These are phyloP conservation scores for Myrmecophaga tridactyla DNA, from an alignment of 2,113 vertebrate genomes.

Conservation along the genomic window DNA sequence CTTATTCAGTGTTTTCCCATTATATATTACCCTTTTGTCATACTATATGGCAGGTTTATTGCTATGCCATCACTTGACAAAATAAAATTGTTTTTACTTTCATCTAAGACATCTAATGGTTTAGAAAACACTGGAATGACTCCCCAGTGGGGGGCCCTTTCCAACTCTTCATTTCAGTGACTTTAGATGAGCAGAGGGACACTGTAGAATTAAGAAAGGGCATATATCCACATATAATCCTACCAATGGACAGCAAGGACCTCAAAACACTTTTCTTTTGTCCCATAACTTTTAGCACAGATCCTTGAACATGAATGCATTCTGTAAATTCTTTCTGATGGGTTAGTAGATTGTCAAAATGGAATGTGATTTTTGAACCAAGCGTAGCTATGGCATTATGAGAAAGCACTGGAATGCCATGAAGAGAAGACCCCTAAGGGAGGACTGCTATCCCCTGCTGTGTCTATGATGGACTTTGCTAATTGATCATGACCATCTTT, in stretches of 20 bases:
- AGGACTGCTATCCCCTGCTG: background rate
- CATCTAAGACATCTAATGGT: background rate
- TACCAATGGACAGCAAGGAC: background rate
- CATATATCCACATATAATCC: no score
- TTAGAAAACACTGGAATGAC: background rate
- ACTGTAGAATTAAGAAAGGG: background rate
- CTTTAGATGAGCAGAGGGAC: background rate
- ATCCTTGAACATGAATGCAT: no score
- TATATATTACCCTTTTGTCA: background rate
- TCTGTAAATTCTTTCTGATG: background rate
- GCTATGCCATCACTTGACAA: background rate
- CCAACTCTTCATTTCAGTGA: background rate
- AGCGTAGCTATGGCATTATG: background rate
- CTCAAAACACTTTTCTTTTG: background rate
- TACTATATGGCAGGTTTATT: background rate
- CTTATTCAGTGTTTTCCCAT: background rate
- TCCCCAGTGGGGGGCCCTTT: background rate
- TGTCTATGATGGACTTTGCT: background rate
- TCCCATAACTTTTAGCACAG: background rate
- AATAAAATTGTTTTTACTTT: background rate
- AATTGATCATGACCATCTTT: background rate
- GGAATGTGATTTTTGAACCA: background rate
- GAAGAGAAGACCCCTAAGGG: no score
- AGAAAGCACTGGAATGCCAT: background rate
- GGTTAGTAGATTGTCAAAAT: background rate